These are phyloP conservation scores for Anneissia japonica DNA, from an alignment of 35 echinoderm and acorn worm species.

Conservation along the genomic window DNA sequence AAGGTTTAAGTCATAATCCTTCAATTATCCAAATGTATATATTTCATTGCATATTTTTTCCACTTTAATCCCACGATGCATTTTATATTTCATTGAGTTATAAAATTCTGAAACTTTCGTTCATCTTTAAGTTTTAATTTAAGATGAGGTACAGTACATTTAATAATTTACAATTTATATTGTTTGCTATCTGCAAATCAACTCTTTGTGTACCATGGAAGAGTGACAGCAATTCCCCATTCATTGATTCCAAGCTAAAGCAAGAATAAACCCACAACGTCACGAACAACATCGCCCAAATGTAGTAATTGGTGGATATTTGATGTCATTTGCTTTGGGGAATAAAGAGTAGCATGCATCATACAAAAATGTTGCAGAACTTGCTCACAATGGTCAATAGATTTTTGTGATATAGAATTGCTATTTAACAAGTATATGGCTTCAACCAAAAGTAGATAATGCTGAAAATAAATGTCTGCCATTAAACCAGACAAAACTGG, in stretches of 20 bases:
- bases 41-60: too few relatives aligned
- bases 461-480: conserved; percentile 22
- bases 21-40: too few relatives aligned
- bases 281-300: conserved; percentile 38
- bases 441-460: conserved; percentile 36
- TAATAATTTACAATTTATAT: too few relatives aligned
- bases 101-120: background rate
- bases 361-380: conserved; percentile 39
- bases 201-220: conserved; percentile 42
- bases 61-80: too few relatives aligned
- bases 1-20: too few relatives aligned
- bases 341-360: conserved; percentile 47
- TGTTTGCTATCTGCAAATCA: conserved; percentile 22
- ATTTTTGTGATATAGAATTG: conserved; percentile 4
- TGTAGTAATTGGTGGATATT: conserved; percentile 49
- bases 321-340: conserved; percentile 18
- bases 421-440: conserved; percentile 31
- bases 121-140: background rate
- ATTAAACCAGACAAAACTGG: conserved; percentile 40
- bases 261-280: conserved; percentile 38
- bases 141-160: background rate
- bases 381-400: conserved; percentile 27
- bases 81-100: too few relatives aligned
- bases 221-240: conserved; percentile 24
- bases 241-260: conserved; percentile 44